phyloP scores from a whole-genome alignment of 2,113 vertebrate species.

The Tor tambroides region DNA sequence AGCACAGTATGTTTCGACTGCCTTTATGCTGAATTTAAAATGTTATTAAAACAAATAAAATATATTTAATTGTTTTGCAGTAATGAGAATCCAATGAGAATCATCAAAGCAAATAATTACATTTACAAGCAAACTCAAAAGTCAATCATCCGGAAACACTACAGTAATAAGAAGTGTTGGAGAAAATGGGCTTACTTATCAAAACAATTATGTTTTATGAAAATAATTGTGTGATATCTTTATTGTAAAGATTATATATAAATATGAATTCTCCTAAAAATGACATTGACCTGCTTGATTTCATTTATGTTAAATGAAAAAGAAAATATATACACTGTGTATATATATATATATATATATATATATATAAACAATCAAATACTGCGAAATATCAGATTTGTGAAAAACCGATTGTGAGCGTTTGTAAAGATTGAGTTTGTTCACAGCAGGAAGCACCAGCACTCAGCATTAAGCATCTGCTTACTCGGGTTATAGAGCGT shows the following conservation, averaged over 20 bases:
- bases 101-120: slow-evolving; percentile 12
- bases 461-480: slow-evolving; percentile 28
- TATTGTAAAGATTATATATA: background rate
- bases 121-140: background rate
- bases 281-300: background rate
- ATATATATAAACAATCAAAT: background rate
- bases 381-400: too few species aligned
- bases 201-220: slow-evolving; percentile 3
- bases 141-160: background rate
- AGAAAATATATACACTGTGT: too few species aligned
- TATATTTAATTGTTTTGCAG: background rate
- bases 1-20: background rate
- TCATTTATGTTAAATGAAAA: background rate
- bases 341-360: too few species aligned
- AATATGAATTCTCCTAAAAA: background rate
- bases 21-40: background rate
- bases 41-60: background rate
- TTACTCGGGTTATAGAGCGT: background rate
- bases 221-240: background rate
- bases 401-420: background rate
- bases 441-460: slow-evolving; percentile 17
- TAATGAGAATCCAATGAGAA: background rate
- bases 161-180: background rate
- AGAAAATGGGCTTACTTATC: background rate
- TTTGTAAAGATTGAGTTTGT: slow-evolving; percentile 42